Percentiles rank a stretch among this genome's conserved stretches.
Evolutionary conservation across 2,113 vertebrate species (phyloP).

Genomic region (Perca fluviatilis): DNA sequence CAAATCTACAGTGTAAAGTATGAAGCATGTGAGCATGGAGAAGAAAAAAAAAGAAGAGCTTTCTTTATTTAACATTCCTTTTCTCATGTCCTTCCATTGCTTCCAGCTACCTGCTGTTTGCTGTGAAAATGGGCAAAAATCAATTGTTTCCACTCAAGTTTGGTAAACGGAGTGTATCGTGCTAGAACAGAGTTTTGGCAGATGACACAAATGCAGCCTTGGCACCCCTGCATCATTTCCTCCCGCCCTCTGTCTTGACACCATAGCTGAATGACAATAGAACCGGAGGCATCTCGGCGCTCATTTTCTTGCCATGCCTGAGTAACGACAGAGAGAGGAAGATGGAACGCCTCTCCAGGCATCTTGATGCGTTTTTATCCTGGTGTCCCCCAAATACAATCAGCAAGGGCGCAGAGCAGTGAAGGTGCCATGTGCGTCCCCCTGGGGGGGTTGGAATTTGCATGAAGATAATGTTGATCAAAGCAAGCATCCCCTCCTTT

Average conservation of each 20-base stretch:
- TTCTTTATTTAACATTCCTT: conserved; percentile 52
- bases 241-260: conserved; percentile 38
- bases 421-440: conserved; percentile 26
- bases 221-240: conserved; percentile 49
- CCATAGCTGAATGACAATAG: conserved; percentile 65
- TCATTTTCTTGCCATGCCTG: conserved; percentile 42
- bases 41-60: background rate
- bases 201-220: conserved; percentile 62
- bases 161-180: conserved; percentile 61
- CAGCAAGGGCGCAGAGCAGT: conserved; percentile 48
- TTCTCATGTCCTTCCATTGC: conserved; percentile 39
- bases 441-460: conserved; percentile 54
- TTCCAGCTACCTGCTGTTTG: conserved; percentile 45
- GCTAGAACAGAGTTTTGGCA: conserved; percentile 69
- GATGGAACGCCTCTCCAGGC: conserved; percentile 47
- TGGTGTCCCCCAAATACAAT: conserved; percentile 57
- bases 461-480: conserved; percentile 64
- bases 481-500: conserved; percentile 29
- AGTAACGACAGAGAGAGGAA: conserved; percentile 17
- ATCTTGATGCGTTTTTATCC: conserved; percentile 53
- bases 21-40: background rate
- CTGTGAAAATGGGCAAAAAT: conserved; percentile 59
- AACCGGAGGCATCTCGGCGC: conserved; percentile 31
- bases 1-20: conserved; percentile 18
- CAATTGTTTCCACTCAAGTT: conserved; percentile 67